Base-by-base conservation (phyloP, 2,888 invertebrate species). In the Parnassius mnemosyne region DNA sequence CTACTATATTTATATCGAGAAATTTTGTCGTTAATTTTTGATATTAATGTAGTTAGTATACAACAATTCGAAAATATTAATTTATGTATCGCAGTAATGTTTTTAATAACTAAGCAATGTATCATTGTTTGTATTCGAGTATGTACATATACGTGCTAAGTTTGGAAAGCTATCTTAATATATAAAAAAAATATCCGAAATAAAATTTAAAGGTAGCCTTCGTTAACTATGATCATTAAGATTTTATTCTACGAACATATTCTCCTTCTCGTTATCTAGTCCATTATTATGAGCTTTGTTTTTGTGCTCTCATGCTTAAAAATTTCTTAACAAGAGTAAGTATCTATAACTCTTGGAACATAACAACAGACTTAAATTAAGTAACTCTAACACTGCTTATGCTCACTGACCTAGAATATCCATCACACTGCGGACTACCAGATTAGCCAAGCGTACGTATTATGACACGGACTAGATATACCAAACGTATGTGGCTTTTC, bases 371-470 rank as follows among this genome's bases (percentile, higher is more conserved):
- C 46, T 13, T 20, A 57, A 57, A 57, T 61, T 62, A 62, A 54
- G 58, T 58, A 58, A 62, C 62, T 10, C 16, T 34, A 10, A 47
- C 13, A 50, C 43, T 42, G 46, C 53, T 55, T 10, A 55, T 63
- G 58, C 11, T 59, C 44, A 46, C 63, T 63, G 63, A 54, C 63
- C 63, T 63, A 63, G 58, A 59, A 63, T 63, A 51, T 55, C 52
- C 59, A 46, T 16, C 60, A 53, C 42, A 42, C 49, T 13, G 11
- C 10, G 11, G 3, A 20, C 59, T 63, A 58, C 46, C 58, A 54
- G 58, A 46, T 46, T 58, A 58, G 42, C 58, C 58, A 58, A 63
- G 55, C 63, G 55, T 51, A 16, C 13, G 46, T 51, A 13, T 59
- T 63, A 59, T 63, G 58, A 43, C 63, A 62, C 49, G 43, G 43